These are phyloP conservation scores for Dicaeum eximium DNA, from an alignment of 2,113 vertebrate species.

Conservation along the genomic window DNA sequence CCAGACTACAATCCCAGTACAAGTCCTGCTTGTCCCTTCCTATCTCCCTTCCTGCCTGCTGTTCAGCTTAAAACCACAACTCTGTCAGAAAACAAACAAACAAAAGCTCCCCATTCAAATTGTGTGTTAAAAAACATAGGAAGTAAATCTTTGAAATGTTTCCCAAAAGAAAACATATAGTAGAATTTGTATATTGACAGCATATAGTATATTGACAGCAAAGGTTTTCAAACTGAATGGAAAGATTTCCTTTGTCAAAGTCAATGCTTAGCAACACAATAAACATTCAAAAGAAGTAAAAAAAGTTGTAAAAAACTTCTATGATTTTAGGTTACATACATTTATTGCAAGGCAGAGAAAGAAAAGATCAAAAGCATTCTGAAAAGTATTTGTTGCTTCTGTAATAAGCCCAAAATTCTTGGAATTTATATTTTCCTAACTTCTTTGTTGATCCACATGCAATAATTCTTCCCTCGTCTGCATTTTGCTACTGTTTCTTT, in stretches of 20 bases:
- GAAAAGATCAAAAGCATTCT: conserved; percentile 58
- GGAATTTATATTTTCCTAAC: conserved; percentile 26
- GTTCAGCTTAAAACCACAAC: not conserved
- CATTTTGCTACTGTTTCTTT: not conserved
- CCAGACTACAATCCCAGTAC: not conserved
- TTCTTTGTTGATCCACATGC: not conserved
- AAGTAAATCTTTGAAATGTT: conserved; percentile 18
- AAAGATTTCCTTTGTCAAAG: conserved; percentile 40
- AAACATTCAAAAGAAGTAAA: conserved; percentile 8
- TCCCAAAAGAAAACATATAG: conserved; percentile 27
- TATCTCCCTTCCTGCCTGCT: not conserved
- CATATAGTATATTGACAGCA: conserved; percentile 19
- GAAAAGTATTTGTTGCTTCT: conserved; percentile 28
- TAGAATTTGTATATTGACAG: conserved; percentile 26
- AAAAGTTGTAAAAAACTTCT: conserved; percentile 37
- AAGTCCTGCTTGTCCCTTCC: not conserved
- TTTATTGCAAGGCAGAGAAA: not conserved
- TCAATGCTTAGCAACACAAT: not conserved
- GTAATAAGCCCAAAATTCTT: conserved; percentile 16
- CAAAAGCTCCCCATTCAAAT: not conserved
- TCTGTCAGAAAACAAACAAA: not conserved
- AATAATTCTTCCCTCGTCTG: not conserved
- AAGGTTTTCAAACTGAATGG: not conserved
- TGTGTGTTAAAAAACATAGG: not conserved
- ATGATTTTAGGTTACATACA: not conserved